Percentiles rank a stretch among this genome's conserved stretches.
phyloP scores from a whole-genome alignment of 2,888 invertebrate species.

The Pollenia amentaria region DNA sequence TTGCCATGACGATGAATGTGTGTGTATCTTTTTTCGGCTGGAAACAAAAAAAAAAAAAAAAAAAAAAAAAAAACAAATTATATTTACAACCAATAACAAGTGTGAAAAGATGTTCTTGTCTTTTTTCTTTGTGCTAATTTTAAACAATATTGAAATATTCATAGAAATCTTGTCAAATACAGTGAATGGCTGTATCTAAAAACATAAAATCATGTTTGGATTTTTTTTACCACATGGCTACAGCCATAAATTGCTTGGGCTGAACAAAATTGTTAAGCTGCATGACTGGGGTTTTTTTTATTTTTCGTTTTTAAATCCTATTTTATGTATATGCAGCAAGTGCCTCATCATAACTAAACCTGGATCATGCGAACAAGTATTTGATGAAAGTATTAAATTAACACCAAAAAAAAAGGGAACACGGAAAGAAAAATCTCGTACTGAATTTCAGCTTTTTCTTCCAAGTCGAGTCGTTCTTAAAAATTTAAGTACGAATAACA shows the following conservation, averaged over 20 bases:
- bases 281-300: not conserved
- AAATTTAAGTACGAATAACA: no score
- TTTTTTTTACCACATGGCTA: not conserved
- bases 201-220: not conserved
- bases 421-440: no score
- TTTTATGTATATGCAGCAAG: no score
- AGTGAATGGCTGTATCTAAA: not conserved
- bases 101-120: not conserved
- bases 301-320: not conserved
- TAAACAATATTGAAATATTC: constrained; percentile 34
- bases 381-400: no score
- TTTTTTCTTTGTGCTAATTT: constrained; percentile 1
- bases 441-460: no score
- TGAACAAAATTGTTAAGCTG: not conserved
- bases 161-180: constrained; percentile 17
- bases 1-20: not conserved
- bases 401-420: no score
- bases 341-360: no score
- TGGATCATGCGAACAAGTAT: no score
- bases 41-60: not conserved
- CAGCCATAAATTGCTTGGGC: not conserved
- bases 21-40: not conserved
- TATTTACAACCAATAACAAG: not conserved
- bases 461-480: no score
- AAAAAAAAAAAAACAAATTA: not conserved